Percentiles rank a stretch among this genome's conserved stretches.
Evolutionary conservation across 2,888 invertebrate genomes (phyloP).

Genomic region (Podotricha telesiphe): DNA sequence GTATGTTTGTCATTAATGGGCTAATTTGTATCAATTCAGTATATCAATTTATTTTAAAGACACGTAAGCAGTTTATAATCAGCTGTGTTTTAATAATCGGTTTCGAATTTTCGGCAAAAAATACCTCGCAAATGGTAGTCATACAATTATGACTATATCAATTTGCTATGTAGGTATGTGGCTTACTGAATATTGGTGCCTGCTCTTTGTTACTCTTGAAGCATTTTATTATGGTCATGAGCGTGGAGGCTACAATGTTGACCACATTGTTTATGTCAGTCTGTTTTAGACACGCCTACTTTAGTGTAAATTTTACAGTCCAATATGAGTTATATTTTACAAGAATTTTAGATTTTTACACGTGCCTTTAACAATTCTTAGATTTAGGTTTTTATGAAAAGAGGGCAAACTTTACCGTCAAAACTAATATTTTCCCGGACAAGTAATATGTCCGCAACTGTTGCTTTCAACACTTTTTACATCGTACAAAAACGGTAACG

Average conservation of each 20-base stretch:
- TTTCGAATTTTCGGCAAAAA: too few species aligned
- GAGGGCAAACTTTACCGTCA: background rate
- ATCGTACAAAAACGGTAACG: too few species aligned
- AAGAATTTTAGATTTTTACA: background rate
- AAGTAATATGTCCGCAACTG: too few species aligned
- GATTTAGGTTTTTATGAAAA: background rate
- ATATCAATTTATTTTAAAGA: too few species aligned
- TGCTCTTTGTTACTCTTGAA: slow-evolving; percentile 2
- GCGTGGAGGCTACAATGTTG: slow-evolving; percentile 7
- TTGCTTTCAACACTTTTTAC: too few species aligned
- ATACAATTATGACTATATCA: background rate
- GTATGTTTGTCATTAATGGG: too few species aligned
- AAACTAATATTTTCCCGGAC: background rate
- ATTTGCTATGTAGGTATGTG: background rate
- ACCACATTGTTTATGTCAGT: slow-evolving; percentile 15
- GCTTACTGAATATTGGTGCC: slow-evolving; percentile 3
- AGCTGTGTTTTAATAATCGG: too few species aligned
- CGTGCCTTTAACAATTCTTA: background rate
- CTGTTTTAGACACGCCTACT: slow-evolving; percentile 8
- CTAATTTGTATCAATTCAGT: too few species aligned
- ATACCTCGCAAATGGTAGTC: background rate
- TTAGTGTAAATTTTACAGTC: slow-evolving; percentile 12
- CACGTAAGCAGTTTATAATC: too few species aligned
- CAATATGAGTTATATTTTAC: background rate
- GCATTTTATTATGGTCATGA: slow-evolving; percentile 41